Percentiles rank a stretch among this genome's conserved stretches.
Conservation (phyloP, 2,888 invertebrate genomes). For the Drosophila macrospina region DNA sequence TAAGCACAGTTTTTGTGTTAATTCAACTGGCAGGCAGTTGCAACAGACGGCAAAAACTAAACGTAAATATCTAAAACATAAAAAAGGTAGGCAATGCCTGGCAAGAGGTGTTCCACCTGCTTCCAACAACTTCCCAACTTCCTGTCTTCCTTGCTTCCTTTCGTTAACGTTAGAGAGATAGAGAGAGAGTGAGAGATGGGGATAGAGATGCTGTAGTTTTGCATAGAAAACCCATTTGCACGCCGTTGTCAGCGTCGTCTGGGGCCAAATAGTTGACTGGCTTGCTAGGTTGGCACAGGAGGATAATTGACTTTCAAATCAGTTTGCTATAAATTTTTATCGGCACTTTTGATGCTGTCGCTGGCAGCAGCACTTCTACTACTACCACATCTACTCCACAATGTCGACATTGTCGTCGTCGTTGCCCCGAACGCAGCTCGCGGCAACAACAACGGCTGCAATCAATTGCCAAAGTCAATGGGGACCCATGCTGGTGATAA, state of each 20-base stretch:
- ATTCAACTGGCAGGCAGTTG: conserved; percentile 2
- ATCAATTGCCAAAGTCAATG: conserved; percentile 82
- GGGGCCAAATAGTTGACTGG: conserved; percentile 62
- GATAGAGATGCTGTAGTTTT: conserved; percentile 49
- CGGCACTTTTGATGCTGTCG: conserved; percentile 82
- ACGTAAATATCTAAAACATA: conserved; percentile 65
- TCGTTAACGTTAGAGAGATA: neutral
- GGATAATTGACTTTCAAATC: conserved; percentile 85
- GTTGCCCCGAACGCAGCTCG: conserved; percentile 21
- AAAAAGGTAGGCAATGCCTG: conserved; percentile 62
- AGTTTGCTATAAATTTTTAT: conserved; percentile 85
- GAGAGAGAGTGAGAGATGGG: no score
- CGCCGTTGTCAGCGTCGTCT: conserved; percentile 64
- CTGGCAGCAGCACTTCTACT: conserved; percentile 44
- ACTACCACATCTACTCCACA: conserved; percentile 24
- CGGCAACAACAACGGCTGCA: conserved; percentile 69
- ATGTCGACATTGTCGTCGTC: conserved; percentile 1
- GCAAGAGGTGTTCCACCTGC: neutral
- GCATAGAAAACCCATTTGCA: conserved; percentile 80
- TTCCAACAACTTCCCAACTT: no score
- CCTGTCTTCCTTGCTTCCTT: neutral
- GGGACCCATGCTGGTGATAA: conserved; percentile 72
- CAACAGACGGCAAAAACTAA: conserved; percentile 40
- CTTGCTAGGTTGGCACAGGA: conserved; percentile 26
- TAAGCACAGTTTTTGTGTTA: conserved; percentile 33